phyloP scores from a whole-genome alignment of 2,888 invertebrate genomes.

The Dicranocentrus wangi region DNA sequence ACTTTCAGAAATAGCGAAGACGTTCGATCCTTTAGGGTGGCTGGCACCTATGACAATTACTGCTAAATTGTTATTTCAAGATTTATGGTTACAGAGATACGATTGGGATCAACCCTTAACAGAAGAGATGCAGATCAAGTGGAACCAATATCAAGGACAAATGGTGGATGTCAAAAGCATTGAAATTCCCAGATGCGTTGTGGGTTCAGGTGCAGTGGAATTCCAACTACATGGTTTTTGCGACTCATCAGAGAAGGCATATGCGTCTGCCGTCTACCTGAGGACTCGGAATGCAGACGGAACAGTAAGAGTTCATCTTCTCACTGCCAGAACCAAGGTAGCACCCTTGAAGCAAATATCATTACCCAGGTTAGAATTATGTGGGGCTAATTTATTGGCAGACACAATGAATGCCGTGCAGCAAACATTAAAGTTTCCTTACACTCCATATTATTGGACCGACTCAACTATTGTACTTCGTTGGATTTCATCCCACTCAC shows the following conservation, averaged over 20 bases:
- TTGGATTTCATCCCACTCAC: conserved; percentile 71
- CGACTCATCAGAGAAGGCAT: conserved; percentile 25
- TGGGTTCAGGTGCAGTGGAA: neutral
- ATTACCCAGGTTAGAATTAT: conserved; percentile 73
- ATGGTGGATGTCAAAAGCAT: neutral
- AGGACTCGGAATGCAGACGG: neutral
- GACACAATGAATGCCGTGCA: conserved; percentile 55
- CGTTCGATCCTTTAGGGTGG: conserved; percentile 56
- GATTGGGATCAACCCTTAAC: conserved; percentile 46
- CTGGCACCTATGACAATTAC: conserved; percentile 40
- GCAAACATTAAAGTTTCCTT: neutral
- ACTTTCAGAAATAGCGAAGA: conserved; percentile 24
- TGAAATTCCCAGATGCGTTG: conserved; percentile 26
- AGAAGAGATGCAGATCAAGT: conserved; percentile 1
- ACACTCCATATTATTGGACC: conserved; percentile 31
- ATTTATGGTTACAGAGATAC: conserved; percentile 27
- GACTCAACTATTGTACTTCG: conserved; percentile 73
- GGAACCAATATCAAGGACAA: conserved; percentile 6
- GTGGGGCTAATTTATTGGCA: conserved; percentile 72
- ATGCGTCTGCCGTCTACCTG: conserved; percentile 19
- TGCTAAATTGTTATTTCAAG: conserved; percentile 47
- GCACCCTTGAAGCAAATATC: conserved; percentile 70
- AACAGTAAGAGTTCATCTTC: conserved; percentile 17
- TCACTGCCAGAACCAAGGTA: conserved; percentile 69
- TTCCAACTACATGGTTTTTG: conserved; percentile 10